Evolutionary conservation across 2,797 vertebrate species (phyloP).

Genomic region (Picus viridis): DNA sequence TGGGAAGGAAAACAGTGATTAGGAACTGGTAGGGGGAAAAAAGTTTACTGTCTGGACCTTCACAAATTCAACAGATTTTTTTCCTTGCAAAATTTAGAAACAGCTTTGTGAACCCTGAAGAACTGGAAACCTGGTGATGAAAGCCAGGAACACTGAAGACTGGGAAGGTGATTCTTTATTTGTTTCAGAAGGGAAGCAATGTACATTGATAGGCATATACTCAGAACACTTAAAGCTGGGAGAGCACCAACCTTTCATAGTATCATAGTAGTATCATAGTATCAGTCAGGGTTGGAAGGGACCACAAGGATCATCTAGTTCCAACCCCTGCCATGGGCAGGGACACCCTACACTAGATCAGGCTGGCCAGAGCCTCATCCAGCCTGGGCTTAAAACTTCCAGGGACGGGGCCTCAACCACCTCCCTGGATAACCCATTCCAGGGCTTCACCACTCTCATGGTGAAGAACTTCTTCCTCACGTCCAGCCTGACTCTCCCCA

Average conservation of each 20-base stretch:
- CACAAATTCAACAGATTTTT: neutral
- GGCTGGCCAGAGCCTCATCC: too few relatives aligned
- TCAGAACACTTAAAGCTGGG: neutral
- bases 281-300: too few relatives aligned
- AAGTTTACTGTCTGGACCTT: neutral
- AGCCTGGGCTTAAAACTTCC: too few relatives aligned
- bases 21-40: neutral
- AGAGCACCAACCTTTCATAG: neutral
- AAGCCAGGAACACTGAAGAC: neutral
- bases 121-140: neutral
- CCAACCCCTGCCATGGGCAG: too few relatives aligned
- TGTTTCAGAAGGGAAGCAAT: neutral
- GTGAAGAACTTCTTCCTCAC: too few relatives aligned
- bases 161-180: neutral
- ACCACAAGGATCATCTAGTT: too few relatives aligned
- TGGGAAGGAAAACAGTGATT: neutral
- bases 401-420: too few relatives aligned
- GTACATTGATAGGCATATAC: neutral
- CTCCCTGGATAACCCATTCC: too few relatives aligned
- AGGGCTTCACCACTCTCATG: too few relatives aligned
- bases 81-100: neutral
- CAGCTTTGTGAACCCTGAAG: neutral
- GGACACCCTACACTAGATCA: too few relatives aligned
- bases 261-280: too few relatives aligned
- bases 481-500: too few relatives aligned